phyloP scores from a whole-genome alignment of 2,797 vertebrate genomes.

The Hybognathus amarus region DNA sequence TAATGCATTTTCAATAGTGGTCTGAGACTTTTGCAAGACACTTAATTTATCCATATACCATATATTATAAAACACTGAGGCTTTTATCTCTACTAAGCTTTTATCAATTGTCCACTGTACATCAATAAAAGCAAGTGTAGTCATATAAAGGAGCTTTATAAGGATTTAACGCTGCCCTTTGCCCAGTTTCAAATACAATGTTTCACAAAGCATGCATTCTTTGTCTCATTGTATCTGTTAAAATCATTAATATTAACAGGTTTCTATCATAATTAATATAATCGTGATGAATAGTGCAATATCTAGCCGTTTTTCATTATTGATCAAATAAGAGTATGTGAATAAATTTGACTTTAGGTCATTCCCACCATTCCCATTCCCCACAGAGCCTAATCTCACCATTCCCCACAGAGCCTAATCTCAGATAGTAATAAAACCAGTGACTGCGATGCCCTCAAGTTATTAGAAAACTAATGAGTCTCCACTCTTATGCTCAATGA shows the following conservation, averaged over 20 bases:
- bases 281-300: neutral
- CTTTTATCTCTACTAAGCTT: neutral
- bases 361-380: neutral
- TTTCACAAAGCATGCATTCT: neutral
- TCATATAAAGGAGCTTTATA: constrained; percentile 3
- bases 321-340: neutral
- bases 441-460: constrained; percentile 7
- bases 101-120: neutral
- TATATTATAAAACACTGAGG: neutral
- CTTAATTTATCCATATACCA: neutral
- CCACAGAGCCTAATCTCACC: neutral
- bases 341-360: constrained; percentile 5
- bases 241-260: neutral
- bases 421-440: constrained; percentile 24
- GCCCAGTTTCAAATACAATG: neutral
- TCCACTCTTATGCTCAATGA: neutral
- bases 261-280: neutral
- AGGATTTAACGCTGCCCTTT: neutral
- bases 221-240: neutral
- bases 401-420: neutral
- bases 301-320: neutral
- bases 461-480: neutral
- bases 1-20: neutral
- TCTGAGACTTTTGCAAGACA: neutral
- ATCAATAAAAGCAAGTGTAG: neutral